A percentile compares a stretch with the other conserved stretches of the same genome.
Evolutionary conservation across 2,113 vertebrate genomes (phyloP).

Genomic region (Patagioenas fasciata): DNA sequence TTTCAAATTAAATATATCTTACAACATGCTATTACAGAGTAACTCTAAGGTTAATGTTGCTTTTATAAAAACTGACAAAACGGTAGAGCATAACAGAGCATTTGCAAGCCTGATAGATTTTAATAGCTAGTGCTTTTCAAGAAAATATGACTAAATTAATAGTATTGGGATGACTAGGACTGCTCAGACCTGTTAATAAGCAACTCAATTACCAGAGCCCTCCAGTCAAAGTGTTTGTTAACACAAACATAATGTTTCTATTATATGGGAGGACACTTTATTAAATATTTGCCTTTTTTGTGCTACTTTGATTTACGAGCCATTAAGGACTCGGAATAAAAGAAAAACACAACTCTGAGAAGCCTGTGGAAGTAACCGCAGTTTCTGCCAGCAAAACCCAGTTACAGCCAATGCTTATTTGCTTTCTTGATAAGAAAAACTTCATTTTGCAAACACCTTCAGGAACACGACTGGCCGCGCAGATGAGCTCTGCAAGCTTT

Average conservation of each 20-base stretch:
- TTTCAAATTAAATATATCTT: not conserved
- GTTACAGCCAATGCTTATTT: not conserved
- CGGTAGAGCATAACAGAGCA: not conserved
- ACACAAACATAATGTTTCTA: not conserved
- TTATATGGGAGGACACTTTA: not conserved
- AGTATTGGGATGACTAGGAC: not conserved
- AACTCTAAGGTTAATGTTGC: not conserved
- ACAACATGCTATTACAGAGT: not conserved
- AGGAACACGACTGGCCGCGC: accelerated
- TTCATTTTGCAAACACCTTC: not conserved
- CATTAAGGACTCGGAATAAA: not conserved
- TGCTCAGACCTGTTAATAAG: not conserved
- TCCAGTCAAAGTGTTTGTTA: not conserved
- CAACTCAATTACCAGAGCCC: not conserved
- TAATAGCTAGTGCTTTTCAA: not conserved
- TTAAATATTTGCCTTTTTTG: not conserved
- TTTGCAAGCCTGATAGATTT: not conserved
- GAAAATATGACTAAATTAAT: not conserved
- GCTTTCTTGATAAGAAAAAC: not conserved
- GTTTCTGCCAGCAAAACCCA: not conserved
- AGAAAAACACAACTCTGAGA: not conserved
- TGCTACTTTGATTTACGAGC: not conserved
- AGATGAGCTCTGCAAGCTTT: not conserved
- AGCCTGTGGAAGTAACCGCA: not conserved
- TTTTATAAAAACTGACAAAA: not conserved